Base-by-base conservation (phyloP, 2,797 vertebrate genomes). In the Botia almorhae region DNA sequence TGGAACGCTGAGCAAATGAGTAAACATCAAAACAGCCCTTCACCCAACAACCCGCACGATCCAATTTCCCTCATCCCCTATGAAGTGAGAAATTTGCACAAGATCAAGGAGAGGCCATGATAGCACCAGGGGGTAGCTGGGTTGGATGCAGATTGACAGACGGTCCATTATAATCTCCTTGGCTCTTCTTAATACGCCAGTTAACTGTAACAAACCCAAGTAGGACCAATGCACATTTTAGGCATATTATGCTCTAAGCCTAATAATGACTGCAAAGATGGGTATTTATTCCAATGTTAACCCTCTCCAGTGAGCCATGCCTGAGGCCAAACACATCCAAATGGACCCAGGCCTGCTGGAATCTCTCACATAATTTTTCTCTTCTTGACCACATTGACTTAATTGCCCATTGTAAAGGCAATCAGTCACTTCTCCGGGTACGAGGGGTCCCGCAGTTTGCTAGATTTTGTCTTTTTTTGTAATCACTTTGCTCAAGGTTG, bases 201-300 rank as follows among this genome's bases (percentile, higher is more conserved):
- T 94, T 94, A 94, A 94, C 93, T 92, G 91, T 93, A 94, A 92
- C 91, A 92, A 93, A 84, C 91, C 91, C 91, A 88, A 88, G 92
- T 89, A 93, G 92, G 90, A 87, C 88, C 89, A 89, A 74, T 92
- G 89, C 88, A 91, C 91, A 90, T 93, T 93, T 84, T 89, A 92
- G 91, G 91, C 92, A 90, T 92, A 94, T 94, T 93, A 94, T 92
- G 90, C 91, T 90, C 92, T 94, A 94, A 94, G 94, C 92, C 92
- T 92, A 93, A 92, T 95, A 95, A 95, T 94, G 93, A 94, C 93
- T 92, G 90, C 92, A 92, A 93, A 93, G 93, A 94, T 92, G 90
- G 91, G 94, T 94, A 95, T 94, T 94, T 95, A 94, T 94, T 93
- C 93, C 91, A 92, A 92, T 93, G 91, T 94, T 95, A 95, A 94